Base-by-base conservation (phyloP, 2,888 invertebrate genomes). In the Neoascia interrupta region DNA sequence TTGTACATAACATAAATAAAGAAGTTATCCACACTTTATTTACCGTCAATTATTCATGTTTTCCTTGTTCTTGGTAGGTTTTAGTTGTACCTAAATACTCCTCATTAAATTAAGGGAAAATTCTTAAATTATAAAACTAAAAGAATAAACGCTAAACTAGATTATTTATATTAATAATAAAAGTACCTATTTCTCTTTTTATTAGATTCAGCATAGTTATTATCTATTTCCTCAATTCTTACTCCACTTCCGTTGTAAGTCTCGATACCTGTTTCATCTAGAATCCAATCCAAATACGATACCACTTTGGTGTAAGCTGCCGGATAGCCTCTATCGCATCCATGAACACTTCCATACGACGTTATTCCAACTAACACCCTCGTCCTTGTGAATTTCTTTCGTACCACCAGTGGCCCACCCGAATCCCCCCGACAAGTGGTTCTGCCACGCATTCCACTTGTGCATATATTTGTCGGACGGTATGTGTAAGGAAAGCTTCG, bases 401-500 rank as follows among this genome's bases (percentile, higher is more conserved):
- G 86, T 19, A 88, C 73, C 10, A 86, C 88, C 58, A 88, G 63
- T 2, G 88, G 88, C 5, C 88, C 88, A n/a, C 88, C 88, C 3
- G 89, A 90, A 76, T 90, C 90, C 0, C 90, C 90, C 15, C 86
- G 88, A 83, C 90, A 90, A 0, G 89, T 88, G 39, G 89, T 88
- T 31, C 85, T 87, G 1, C 87, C 86, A n/a, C 41, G 43, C 21
- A 49, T 68, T 39, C 87, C 87, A 51, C 87, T 87, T 2, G 89
- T 88, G 82, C 90, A 90, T 18, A 90, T 87, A 66, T 90, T 90
- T 1, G 86, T 86, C 26, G 84, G 83, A 1, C 85, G 85, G 61
- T 89, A 88, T 1, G 86, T 84, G 2, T 88, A 84, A 0, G 89
- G 87, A 81, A 88, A 90, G 31, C 84, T 86, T 1, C 86, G 83